A percentile compares a stretch with the other conserved stretches of the same genome.
Evolutionary conservation across 2,888 invertebrate species (phyloP).

Genomic region (Parnassius apollo): DNA sequence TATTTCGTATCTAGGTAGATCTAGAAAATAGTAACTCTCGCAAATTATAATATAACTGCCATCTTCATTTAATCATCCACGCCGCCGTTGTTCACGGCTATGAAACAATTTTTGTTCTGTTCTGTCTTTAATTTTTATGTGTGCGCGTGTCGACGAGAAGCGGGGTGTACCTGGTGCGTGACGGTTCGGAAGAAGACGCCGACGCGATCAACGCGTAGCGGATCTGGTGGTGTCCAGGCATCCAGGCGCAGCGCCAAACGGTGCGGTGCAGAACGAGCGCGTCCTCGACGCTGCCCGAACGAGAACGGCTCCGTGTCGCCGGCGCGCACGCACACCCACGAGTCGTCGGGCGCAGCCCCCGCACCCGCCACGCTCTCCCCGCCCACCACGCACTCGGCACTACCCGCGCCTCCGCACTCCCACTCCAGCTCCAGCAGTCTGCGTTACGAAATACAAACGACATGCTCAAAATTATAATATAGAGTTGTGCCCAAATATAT

Average conservation of each 20-base stretch:
- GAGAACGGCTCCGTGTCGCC: too few species aligned
- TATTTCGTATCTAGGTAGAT: too few species aligned
- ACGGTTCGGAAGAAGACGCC: conserved; percentile 93
- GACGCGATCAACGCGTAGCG: conserved; percentile 97
- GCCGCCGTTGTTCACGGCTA: too few species aligned
- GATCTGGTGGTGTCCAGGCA: conserved; percentile 92
- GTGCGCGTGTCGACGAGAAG: neutral
- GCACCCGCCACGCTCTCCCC: conserved; percentile 20
- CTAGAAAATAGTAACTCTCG: too few species aligned
- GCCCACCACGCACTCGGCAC: neutral
- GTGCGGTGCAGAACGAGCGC: neutral
- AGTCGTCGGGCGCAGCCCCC: conserved; percentile 59
- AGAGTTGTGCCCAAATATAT: too few species aligned
- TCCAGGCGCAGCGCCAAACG: conserved; percentile 85
- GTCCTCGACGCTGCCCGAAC: too few species aligned
- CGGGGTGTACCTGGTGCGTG: conserved; percentile 50
- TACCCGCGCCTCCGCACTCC: conserved; percentile 26
- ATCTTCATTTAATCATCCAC: too few species aligned
- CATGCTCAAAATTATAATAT: too few species aligned
- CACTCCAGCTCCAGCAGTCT: conserved; percentile 48
- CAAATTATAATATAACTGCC: too few species aligned
- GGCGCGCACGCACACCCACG: conserved; percentile 86
- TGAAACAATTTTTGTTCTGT: too few species aligned
- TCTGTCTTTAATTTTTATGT: too few species aligned
- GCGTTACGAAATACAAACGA: conserved; percentile 3